A percentile compares a stretch with the other conserved stretches of the same genome.
Conservation (phyloP, 2,888 invertebrate species). For the Dysmachus trigonus region DNA sequence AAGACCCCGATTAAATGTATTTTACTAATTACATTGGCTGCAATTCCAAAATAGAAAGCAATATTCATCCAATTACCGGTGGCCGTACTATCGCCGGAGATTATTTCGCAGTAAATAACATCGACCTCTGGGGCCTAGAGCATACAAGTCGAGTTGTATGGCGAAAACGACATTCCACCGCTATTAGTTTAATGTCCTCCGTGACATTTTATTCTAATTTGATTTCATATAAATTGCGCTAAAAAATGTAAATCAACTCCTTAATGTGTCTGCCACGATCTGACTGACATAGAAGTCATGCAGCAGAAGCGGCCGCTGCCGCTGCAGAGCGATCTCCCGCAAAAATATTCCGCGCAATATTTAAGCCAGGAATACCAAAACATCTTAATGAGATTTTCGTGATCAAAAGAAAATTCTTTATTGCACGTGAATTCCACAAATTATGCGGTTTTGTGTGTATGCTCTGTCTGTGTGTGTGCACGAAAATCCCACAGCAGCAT, state of each 20-base stretch:
- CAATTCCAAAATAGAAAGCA: not conserved
- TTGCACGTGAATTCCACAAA: conserved; percentile 44
- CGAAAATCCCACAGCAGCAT: not conserved
- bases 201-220: conserved; percentile 16
- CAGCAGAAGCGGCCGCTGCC: not conserved
- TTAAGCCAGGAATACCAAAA: conserved; percentile 12
- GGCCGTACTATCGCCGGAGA: not conserved
- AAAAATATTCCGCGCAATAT: conserved; percentile 28
- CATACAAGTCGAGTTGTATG: not conserved
- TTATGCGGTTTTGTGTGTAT: not conserved
- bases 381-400: conserved; percentile 43
- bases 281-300: not conserved
- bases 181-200: not conserved
- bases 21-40: not conserved
- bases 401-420: conserved; percentile 44
- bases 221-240: conserved; percentile 10
- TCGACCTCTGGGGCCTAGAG: not conserved
- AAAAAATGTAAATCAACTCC: not conserved
- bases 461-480: not conserved
- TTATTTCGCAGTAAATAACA: not conserved
- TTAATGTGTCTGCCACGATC: conserved; percentile 13
- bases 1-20: not conserved
- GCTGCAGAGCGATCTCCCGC: not conserved
- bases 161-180: not conserved
- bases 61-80: not conserved